Evolutionary conservation across 2,797 vertebrate genomes (phyloP).

Genomic region (Strix occidentalis): DNA sequence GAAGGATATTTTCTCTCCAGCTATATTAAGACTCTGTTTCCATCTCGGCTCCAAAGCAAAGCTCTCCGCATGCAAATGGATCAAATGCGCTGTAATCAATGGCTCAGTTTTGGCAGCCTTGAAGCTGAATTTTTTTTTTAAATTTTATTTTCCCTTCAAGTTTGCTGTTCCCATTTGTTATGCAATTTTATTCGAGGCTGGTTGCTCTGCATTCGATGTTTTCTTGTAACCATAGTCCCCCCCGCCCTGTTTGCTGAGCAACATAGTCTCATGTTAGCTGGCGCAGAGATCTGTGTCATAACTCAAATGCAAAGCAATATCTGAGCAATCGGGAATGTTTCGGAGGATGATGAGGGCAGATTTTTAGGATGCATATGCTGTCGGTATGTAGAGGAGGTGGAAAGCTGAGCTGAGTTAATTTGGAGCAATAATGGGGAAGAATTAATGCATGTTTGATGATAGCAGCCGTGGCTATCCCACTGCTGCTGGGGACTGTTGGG

Average conservation of each 20-base stretch:
- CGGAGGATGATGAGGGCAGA: not conserved
- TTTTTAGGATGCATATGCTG: not conserved
- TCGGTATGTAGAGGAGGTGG: not conserved
- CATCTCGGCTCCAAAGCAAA: constrained; percentile 43
- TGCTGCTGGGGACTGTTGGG: not conserved
- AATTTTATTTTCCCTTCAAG: not conserved
- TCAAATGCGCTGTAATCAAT: not conserved
- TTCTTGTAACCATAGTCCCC: not conserved
- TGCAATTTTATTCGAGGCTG: not conserved
- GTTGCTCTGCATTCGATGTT: not conserved
- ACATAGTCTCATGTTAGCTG: not conserved
- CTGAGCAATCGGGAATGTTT: constrained; percentile 28
- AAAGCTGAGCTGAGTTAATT: not conserved
- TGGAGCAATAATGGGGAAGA: not conserved
- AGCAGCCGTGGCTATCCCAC: accelerated
- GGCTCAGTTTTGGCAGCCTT: constrained; percentile 34
- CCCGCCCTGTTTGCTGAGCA: not conserved
- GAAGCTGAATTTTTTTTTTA: not conserved
- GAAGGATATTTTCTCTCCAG: constrained; percentile 58
- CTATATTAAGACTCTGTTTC: constrained; percentile 60
- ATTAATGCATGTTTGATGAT: not conserved
- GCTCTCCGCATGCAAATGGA: constrained; percentile 58
- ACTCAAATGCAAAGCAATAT: not conserved
- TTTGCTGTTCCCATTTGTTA: not conserved
- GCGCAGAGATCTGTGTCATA: not conserved